Base-by-base conservation (phyloP, 2,888 invertebrate genomes). In the Norana najaformis region DNA sequence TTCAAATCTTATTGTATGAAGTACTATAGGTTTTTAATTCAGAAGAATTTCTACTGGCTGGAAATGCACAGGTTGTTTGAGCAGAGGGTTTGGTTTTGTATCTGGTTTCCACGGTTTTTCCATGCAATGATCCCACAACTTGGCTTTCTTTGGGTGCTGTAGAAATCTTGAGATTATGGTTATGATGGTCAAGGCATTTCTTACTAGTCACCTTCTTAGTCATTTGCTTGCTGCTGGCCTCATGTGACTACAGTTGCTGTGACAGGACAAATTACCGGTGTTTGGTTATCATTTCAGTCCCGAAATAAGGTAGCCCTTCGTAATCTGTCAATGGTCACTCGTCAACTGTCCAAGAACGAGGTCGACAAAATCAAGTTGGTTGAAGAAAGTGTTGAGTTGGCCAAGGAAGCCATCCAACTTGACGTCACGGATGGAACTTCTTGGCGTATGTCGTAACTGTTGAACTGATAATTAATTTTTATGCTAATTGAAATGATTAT, bases 371-470 rank as follows among this genome's bases (percentile, higher is more conserved):
- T 95, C 91, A 95, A 96, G 88, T 94, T 96, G 34, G 96, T 97
- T 34, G 95, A 96, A 90, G 96, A 96, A 92, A 97, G 97, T 91
- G 96, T 97, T 0, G 96, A 96, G 89, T 96, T 96, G 93, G 98
- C 98, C 0, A 97, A 97, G 94, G 97, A 97, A 93, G 97, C 98
- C 0, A 97, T 98, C 0, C 96, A 96, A 89, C 94, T 97, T 47
- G 97, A 98, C 93, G 96, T 96, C 18, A 95, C 96, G 89, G 97
- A 98, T 95, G 97, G 97, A 0, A 95, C 96, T 16, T 97, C 97
- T 0, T 98, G 98, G 98, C 96, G 96, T 89, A 93, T 91, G 95
- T 93, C 88, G 23, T 47, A 20, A 30, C 37, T 4, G 20, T 36
- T 34, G 30, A 37, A 39, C 0, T 3, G n/a, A 34, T 35, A 11